Evolutionary conservation across 2,888 invertebrate genomes (phyloP).

Genomic region (Dolichomitus sp.): DNA sequence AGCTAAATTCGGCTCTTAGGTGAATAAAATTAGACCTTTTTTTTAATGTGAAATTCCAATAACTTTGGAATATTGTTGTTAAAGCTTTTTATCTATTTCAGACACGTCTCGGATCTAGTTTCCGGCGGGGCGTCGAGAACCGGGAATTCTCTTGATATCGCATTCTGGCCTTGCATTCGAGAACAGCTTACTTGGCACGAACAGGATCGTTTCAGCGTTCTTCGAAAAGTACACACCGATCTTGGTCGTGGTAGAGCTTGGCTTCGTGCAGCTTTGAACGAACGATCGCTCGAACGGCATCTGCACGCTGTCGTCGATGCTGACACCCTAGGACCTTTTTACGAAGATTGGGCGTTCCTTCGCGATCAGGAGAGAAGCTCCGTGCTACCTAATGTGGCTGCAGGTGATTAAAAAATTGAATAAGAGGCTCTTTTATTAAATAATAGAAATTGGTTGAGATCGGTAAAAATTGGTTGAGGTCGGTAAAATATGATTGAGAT

Average conservation of each 20-base stretch:
- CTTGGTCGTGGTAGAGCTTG: slow-evolving; percentile 95
- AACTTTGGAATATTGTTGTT: neutral
- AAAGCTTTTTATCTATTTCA: slow-evolving; percentile 80
- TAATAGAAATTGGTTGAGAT: no score
- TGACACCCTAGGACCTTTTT: slow-evolving; percentile 86
- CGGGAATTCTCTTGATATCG: slow-evolving; percentile 86
- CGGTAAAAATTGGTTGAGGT: no score
- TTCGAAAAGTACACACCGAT: slow-evolving; percentile 91
- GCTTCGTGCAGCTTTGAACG: slow-evolving; percentile 96
- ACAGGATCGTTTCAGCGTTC: slow-evolving; percentile 93
- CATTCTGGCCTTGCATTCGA: slow-evolving; percentile 93
- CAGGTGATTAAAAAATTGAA: slow-evolving; percentile 88
- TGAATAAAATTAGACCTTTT: slow-evolving; percentile 3
- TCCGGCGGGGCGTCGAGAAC: slow-evolving; percentile 87
- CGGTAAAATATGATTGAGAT: no score
- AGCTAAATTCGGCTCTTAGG: slow-evolving; percentile 82
- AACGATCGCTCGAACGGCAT: slow-evolving; percentile 93
- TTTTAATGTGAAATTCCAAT: neutral
- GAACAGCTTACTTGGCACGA: slow-evolving; percentile 95
- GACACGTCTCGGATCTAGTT: slow-evolving; percentile 92
- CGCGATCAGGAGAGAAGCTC: slow-evolving; percentile 93
- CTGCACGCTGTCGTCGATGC: slow-evolving; percentile 83
- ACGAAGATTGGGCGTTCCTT: slow-evolving; percentile 95
- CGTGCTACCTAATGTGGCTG: slow-evolving; percentile 94
- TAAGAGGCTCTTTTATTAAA: neutral